Evolutionary conservation across 2,797 vertebrate genomes (phyloP).

Genomic region (Pseudocheirus occidentalis): DNA sequence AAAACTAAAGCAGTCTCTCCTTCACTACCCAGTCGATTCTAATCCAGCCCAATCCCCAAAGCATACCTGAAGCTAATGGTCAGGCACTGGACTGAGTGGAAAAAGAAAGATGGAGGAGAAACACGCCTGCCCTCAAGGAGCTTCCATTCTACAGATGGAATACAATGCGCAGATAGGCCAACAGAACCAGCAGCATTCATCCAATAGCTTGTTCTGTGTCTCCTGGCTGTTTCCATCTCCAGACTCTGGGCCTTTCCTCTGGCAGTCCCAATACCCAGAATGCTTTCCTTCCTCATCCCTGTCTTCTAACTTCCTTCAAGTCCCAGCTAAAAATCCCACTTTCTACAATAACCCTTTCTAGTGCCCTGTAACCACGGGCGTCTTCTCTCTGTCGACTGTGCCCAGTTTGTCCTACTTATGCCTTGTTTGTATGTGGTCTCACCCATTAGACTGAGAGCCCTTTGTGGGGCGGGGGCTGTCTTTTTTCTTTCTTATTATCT

Average conservation of each 20-base stretch:
- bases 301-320: background rate
- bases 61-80: too few relatives aligned
- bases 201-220: background rate
- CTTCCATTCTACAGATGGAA: background rate
- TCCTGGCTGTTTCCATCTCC: background rate
- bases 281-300: background rate
- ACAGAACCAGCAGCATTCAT: background rate
- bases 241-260: background rate
- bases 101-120: background rate
- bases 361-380: background rate
- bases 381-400: background rate
- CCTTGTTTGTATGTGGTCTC: background rate
- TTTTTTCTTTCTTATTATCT: too few relatives aligned
- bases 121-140: background rate
- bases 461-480: background rate
- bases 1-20: background rate
- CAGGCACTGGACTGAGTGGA: background rate
- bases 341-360: background rate
- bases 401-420: background rate
- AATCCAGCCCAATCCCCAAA: background rate
- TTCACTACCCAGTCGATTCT: background rate
- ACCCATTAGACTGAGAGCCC: background rate
- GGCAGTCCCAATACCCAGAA: background rate
- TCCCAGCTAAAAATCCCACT: background rate
- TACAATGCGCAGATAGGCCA: background rate